Conservation (phyloP, 2,797 vertebrate genomes). For the Enteromius afrohamiltoni region DNA sequence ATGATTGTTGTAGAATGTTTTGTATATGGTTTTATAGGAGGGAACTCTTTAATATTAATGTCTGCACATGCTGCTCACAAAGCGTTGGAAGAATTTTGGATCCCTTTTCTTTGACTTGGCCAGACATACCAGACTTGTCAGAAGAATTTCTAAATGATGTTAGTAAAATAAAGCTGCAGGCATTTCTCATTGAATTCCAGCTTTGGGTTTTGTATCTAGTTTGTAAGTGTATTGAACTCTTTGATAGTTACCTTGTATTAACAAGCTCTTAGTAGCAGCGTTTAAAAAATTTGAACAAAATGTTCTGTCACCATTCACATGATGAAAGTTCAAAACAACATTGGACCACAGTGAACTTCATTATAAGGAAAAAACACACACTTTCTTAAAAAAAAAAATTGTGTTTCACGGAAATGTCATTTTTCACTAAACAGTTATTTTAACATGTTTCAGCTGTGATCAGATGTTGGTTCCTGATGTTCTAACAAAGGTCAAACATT, state of each 20-base stretch:
- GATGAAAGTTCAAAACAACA: neutral
- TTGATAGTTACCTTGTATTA: conserved; percentile 17
- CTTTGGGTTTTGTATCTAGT: neutral
- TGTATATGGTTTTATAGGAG: conserved; percentile 37
- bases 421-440: neutral
- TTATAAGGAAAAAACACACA: neutral
- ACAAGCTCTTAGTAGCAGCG: conserved; percentile 1
- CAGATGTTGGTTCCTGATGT: neutral
- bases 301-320: neutral
- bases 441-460: neutral
- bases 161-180: conserved; percentile 29
- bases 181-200: conserved; percentile 21
- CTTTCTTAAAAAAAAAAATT: neutral
- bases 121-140: conserved; percentile 17
- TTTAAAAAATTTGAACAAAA: neutral
- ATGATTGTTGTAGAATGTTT: conserved; percentile 50
- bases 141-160: conserved; percentile 34
- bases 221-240: neutral
- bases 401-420: neutral
- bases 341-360: neutral
- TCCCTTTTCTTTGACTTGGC: conserved; percentile 29
- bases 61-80: neutral
- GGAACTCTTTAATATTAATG: conserved; percentile 38
- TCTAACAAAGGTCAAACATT: neutral
- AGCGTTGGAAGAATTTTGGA: conserved; percentile 23